Evolutionary conservation across 2,888 invertebrate species (phyloP), one percentile per base, ranked within the genome.

Genomic region (Drosophila cracens): DNA sequence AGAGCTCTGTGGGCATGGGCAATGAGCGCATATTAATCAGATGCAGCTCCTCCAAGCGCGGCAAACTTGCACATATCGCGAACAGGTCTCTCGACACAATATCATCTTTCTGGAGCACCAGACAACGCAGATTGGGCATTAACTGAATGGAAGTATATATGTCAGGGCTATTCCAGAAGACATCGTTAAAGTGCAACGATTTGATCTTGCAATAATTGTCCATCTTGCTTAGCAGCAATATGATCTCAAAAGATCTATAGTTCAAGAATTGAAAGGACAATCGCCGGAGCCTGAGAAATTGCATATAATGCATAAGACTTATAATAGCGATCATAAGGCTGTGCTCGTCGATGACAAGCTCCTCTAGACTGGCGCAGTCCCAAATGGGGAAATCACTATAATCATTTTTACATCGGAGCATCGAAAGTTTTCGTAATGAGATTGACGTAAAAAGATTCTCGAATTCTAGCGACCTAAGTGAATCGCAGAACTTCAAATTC

Each of bases 11-110:
- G 21, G 77, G 31, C 0, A 70, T 59, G 2, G 86, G 88, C 46
- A 82, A 6, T 1, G 65, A 46, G 2, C 71, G 77, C 86, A 85
- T 80, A 10, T 70, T 71, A 7, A 72, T 46, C 5, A 83, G 63
- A 57, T 87, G 79, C 43, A 89, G 51, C 25, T 89, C 78, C n/a
- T 80, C 74, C n/a, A 90, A 64, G 2, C 69, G 53, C 11, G 57
- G 59, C 13, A 83, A 53, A 0, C 7, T 33, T 10, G 51, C 36
- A 11, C 75, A 75, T 5, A 90, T 48, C 5, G 18, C n/a, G 21
- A 58, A 31, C 25, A 90, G 40, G n/a, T 73, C 57, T 0, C 54
- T n/a, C 5, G 63, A 21, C 6, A 66, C 68, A 18, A 88, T 76
- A 48, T 82, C 85, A 29, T 87, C 82, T 1, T 76, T 60, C 6